Evolutionary conservation across 2,888 invertebrate genomes (phyloP), one percentile per base, ranked within the genome.

Genomic region (Acronicta alni): DNA sequence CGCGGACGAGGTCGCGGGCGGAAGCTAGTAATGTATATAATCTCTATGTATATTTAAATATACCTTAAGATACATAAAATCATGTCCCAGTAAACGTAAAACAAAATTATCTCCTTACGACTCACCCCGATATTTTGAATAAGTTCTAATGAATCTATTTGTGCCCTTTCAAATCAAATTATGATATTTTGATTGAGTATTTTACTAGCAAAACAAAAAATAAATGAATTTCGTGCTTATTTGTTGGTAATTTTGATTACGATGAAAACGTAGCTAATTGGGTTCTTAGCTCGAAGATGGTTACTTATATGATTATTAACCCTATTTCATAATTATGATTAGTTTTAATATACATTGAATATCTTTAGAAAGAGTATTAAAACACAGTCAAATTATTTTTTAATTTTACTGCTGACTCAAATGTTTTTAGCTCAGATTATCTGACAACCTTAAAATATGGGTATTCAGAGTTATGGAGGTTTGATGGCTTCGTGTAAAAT

Each of bases 131-230:
- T 66, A 67, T 59, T 65, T 57, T 81, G 76, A 83, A 84, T 80
- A 58, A 67, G 57, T 61, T 66, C 55, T 82, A 82, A 86, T 75
- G 82, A 86, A 78, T 77, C 52, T 23, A n/a, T 52, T 37, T 58
- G 17, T 47, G 16, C 47, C 57, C 32, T 51, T 48, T 14, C 0
- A 38, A 72, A 68, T 72, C 52, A 45, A 64, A 74, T 70, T 78
- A 74, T n/a, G n/a, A 8, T 66, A 56, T 58, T 69, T 71, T 65
- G 72, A 73, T 80, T 70, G 72, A 69, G 66, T 72, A 61, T 57
- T 73, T 68, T 54, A 44, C 42, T 23, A 9, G 9, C n/a, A n/a
- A 35, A n/a, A 16, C 53, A 44, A 57, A 59, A 63, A 67, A 39
- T 49, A 38, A 52, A 58, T 7, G 23, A 26, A 18, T 39, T 39